Conservation (phyloP, 2,797 vertebrate species). For the Melopsittacus undulatus region DNA sequence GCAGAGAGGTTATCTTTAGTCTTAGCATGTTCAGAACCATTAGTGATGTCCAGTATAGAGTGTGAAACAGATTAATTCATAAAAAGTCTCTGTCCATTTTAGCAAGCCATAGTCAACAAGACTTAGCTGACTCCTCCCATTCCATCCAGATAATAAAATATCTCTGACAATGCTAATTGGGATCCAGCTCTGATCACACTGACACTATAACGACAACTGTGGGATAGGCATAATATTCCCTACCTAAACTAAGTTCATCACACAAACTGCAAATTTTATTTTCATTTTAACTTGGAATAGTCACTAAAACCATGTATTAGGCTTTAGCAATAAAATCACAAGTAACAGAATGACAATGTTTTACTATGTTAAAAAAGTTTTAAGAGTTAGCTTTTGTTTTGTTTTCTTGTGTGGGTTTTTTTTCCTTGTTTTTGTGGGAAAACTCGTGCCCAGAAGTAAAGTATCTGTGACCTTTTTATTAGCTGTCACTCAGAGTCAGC, state of each 20-base stretch:
- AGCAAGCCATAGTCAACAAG: background rate
- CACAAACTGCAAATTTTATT: background rate
- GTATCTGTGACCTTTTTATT: background rate
- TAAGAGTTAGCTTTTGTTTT: background rate
- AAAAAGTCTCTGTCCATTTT: background rate
- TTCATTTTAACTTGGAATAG: background rate
- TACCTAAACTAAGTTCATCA: background rate
- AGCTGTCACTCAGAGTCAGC: background rate
- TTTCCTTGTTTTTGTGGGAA: background rate
- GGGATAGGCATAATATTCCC: background rate
- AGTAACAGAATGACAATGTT: background rate
- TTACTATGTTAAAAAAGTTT: background rate
- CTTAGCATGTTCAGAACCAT: background rate
- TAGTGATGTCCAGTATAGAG: background rate
- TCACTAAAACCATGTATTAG: background rate
- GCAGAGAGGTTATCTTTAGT: background rate
- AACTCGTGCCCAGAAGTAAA: background rate
- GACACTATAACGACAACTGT: background rate
- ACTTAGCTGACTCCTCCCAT: background rate
- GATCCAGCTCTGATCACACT: background rate
- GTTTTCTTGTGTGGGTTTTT: too few relatives aligned
- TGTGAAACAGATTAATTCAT: background rate
- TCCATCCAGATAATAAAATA: background rate
- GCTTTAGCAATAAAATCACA: background rate
- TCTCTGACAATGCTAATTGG: background rate